Conservation (phyloP, 2,113 vertebrate species). For the Myotis brandtii region DNA sequence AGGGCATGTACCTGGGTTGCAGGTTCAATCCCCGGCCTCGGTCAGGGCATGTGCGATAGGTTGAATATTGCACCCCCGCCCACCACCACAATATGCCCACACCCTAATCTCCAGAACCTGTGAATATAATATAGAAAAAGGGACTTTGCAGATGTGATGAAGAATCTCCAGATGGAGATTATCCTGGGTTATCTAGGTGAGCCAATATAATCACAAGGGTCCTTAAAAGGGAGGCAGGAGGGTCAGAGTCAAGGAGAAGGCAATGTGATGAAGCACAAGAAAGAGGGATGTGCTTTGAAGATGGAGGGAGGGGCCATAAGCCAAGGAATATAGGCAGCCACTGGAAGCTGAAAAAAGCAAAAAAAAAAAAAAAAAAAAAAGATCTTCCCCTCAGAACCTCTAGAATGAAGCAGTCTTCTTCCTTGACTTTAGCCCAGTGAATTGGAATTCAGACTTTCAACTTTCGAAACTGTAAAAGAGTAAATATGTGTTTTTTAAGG, state of each 20-base stretch:
- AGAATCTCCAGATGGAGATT: not conserved
- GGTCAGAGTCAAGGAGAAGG: not conserved
- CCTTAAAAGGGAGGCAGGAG: not conserved
- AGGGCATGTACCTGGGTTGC: too few species aligned
- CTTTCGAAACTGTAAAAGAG: not conserved
- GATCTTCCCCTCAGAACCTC: not conserved
- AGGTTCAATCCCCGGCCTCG: too few species aligned
- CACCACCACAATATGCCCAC: too few species aligned
- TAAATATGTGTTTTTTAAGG: not conserved
- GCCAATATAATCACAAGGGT: not conserved
- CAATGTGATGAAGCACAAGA: not conserved
- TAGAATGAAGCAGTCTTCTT: not conserved
- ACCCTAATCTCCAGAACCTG: not conserved
- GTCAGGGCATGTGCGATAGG: not conserved
- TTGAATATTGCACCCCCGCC: not conserved
- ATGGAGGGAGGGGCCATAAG: not conserved
- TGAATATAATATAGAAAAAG: not conserved
- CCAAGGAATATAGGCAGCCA: not conserved
- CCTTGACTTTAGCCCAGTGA: not conserved
- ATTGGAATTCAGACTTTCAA: not conserved
- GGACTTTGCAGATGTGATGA: not conserved
- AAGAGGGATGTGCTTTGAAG: not conserved
- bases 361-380: not conserved
- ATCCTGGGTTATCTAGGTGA: not conserved
- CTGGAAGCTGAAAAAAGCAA: not conserved